These are phyloP conservation scores for Naso thynnoides DNA, from an alignment of 2,797 vertebrate species.

Conservation along the genomic window DNA sequence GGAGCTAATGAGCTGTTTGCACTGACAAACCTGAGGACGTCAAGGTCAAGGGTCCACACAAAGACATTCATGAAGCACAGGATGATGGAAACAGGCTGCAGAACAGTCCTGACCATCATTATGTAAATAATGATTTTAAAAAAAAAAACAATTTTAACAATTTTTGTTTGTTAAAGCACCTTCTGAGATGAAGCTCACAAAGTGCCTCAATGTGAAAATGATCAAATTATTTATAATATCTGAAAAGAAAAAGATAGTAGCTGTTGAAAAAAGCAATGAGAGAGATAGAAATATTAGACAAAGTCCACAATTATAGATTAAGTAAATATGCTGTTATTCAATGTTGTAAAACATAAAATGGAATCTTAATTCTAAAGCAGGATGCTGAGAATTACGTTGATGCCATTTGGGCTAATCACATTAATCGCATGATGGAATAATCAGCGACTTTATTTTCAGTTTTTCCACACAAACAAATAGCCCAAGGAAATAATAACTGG, in stretches of 20 bases:
- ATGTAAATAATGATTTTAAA: not conserved
- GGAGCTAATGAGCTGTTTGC: not conserved
- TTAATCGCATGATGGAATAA: not conserved
- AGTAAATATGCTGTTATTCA: not conserved
- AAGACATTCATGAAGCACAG: not conserved
- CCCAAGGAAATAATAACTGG: not conserved
- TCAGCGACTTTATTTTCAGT: not conserved
- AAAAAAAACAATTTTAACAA: not conserved
- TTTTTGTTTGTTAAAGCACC: not conserved
- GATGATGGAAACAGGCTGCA: not conserved
- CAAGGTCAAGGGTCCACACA: not conserved
- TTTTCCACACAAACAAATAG: slow-evolving; percentile 8
- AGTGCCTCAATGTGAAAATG: not conserved
- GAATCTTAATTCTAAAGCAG: not conserved
- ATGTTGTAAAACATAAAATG: not conserved
- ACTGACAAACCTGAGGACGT: not conserved
- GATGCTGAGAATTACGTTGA: not conserved
- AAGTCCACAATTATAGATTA: too few relatives aligned
- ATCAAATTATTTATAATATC: not conserved
- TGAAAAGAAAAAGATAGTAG: not conserved
- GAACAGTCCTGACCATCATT: not conserved
- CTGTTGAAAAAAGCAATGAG: not conserved
- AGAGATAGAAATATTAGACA: not conserved
- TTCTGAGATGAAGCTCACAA: not conserved
- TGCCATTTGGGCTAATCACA: not conserved